phyloP scores from a whole-genome alignment of 2,113 vertebrate species.

The Platanista minor region DNA sequence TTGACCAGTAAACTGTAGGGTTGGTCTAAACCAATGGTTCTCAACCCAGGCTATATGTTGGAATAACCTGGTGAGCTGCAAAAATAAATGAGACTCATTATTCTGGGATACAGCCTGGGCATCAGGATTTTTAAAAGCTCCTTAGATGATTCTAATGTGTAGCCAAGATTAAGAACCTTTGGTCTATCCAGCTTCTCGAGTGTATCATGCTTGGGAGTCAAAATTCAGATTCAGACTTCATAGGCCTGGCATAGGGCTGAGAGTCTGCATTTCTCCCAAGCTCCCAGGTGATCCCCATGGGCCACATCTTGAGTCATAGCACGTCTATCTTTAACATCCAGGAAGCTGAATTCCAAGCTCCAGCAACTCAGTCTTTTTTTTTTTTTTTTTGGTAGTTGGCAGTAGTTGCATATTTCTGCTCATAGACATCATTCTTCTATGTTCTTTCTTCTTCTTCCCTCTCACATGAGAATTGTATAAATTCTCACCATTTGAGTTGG shows the following conservation, averaged over 20 bases:
- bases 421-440: neutral
- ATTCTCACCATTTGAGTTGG: neutral
- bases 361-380: neutral
- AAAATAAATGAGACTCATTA: neutral
- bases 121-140: neutral
- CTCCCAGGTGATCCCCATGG: neutral
- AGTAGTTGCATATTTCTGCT: neutral
- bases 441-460: neutral
- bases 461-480: neutral
- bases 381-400: neutral
- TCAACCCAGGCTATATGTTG: neutral
- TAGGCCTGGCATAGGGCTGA: rapidly evolving
- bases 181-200: neutral
- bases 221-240: neutral
- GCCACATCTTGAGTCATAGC: neutral
- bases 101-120: neutral
- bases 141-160: neutral
- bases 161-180: neutral
- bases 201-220: neutral
- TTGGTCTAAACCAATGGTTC: neutral
- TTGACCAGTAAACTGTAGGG: neutral
- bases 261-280: neutral
- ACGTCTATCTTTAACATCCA: neutral
- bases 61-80: neutral
- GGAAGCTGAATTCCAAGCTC: neutral